A percentile compares a stretch with the other conserved stretches of the same genome.
These are phyloP conservation scores for Eurystomus glaucurus DNA, from an alignment of 2,797 vertebrate species.

Conservation along the genomic window DNA sequence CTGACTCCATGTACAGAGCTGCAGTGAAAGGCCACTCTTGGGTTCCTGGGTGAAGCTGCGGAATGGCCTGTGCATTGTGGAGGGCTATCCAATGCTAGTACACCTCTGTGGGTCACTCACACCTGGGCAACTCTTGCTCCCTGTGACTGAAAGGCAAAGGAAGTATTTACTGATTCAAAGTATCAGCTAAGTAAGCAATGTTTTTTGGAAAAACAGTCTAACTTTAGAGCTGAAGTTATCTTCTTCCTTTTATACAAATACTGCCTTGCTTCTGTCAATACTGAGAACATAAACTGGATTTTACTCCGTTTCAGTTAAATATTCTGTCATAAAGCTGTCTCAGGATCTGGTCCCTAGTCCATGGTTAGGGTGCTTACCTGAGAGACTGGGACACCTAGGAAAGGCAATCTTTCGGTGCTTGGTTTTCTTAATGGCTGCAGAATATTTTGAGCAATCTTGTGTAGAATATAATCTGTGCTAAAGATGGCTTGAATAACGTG, in stretches of 20 bases:
- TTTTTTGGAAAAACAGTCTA: neutral
- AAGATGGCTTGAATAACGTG: neutral
- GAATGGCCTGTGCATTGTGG: accelerated
- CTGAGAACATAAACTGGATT: neutral
- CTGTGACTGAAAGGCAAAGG: neutral
- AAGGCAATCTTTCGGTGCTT: neutral
- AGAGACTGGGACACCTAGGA: neutral
- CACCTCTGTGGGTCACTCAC: accelerated
- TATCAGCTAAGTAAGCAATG: neutral
- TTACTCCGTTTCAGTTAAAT: neutral
- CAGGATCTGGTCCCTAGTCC: neutral
- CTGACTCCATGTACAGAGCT: neutral
- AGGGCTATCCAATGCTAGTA: accelerated
- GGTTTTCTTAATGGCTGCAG: neutral
- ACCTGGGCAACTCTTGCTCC: neutral
- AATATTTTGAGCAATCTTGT: constrained; percentile 12
- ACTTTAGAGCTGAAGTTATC: neutral
- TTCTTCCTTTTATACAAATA: neutral
- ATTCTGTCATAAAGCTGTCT: neutral
- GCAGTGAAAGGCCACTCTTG: accelerated
- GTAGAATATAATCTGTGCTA: constrained; percentile 22
- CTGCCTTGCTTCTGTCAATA: neutral
- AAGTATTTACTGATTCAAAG: too few species aligned
- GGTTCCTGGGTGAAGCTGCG: neutral
- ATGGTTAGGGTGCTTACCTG: neutral